Percentiles rank a stretch among this genome's conserved stretches.
Conservation (phyloP, 2,888 invertebrate species). For the Anoplius nigerrimus region DNA sequence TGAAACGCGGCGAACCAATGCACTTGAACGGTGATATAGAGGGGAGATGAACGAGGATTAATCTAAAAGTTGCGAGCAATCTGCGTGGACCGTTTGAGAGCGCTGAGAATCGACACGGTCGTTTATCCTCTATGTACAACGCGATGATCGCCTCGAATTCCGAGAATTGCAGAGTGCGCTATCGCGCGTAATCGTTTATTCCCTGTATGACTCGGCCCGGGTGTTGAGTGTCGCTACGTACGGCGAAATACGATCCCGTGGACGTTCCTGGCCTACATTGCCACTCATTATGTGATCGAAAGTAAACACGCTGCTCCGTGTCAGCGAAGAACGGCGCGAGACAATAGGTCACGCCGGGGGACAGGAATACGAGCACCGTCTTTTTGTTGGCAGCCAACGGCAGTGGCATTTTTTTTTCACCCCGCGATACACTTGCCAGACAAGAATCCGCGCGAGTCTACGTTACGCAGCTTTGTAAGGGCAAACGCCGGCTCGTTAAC, state of each 20-base stretch:
- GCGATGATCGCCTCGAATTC: conserved; percentile 62
- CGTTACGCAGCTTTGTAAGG: too few relatives aligned
- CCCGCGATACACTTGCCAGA: not conserved
- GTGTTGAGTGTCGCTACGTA: conserved; percentile 72
- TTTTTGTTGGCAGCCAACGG: conserved; percentile 22
- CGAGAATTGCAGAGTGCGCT: conserved; percentile 64
- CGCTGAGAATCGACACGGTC: conserved; percentile 6
- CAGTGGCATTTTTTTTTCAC: not conserved
- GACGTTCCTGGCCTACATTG: conserved; percentile 74
- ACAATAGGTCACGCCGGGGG: conserved; percentile 48
- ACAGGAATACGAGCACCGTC: conserved; percentile 24
- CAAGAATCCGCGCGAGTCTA: not conserved
- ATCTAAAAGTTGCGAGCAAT: too few relatives aligned
- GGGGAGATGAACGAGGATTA: too few relatives aligned
- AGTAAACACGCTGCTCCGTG: conserved; percentile 48
- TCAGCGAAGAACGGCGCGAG: conserved; percentile 43
- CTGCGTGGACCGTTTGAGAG: too few relatives aligned
- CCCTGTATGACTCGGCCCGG: conserved; percentile 64
- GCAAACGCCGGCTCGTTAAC: too few relatives aligned
- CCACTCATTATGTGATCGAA: conserved; percentile 64
- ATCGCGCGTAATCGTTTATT: conserved; percentile 73
- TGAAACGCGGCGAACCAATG: too few relatives aligned
- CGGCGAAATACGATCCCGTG: conserved; percentile 72
- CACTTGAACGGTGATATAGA: too few relatives aligned
- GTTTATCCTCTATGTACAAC: conserved; percentile 44